Percentiles rank a stretch among this genome's conserved stretches.
Evolutionary conservation across 2,888 invertebrate species (phyloP).

Genomic region (Cheilosia impressa): DNA sequence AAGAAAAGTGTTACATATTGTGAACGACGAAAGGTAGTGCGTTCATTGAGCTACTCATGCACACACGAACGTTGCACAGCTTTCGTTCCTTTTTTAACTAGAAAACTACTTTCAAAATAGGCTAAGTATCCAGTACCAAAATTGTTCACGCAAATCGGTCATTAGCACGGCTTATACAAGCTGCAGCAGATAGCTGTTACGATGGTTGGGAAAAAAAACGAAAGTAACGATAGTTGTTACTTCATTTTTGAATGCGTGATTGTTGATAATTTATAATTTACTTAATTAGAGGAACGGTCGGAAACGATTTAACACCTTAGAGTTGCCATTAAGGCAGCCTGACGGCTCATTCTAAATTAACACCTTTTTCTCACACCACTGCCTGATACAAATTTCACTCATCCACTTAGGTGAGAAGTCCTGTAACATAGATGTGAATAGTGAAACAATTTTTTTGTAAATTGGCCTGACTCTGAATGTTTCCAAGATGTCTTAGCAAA

Average conservation of each 20-base stretch:
- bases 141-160: conserved; percentile 55
- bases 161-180: conserved; percentile 16
- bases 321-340: conserved; percentile 6
- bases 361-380: conserved; percentile 29
- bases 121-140: conserved; percentile 16
- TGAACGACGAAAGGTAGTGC: not conserved
- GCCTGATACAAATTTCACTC: conserved; percentile 9
- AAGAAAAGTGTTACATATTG: not conserved
- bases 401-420: not conserved
- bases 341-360: conserved; percentile 29
- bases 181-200: not conserved
- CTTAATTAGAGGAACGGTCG: conserved; percentile 36
- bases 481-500: too few relatives aligned
- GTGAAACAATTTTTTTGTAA: too few relatives aligned
- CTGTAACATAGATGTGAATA: not conserved
- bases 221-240: conserved; percentile 33
- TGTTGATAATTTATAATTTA: conserved; percentile 31
- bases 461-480: too few relatives aligned
- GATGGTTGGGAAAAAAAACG: conserved; percentile 3
- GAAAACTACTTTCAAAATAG: conserved; percentile 1
- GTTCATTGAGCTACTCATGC: not conserved
- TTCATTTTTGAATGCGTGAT: conserved; percentile 44
- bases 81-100: too few relatives aligned
- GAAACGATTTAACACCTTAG: conserved; percentile 37
- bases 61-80: too few relatives aligned